Conservation (phyloP, 1,140 invertebrate species). For the Pogonomyrmex barbatus region DNA sequence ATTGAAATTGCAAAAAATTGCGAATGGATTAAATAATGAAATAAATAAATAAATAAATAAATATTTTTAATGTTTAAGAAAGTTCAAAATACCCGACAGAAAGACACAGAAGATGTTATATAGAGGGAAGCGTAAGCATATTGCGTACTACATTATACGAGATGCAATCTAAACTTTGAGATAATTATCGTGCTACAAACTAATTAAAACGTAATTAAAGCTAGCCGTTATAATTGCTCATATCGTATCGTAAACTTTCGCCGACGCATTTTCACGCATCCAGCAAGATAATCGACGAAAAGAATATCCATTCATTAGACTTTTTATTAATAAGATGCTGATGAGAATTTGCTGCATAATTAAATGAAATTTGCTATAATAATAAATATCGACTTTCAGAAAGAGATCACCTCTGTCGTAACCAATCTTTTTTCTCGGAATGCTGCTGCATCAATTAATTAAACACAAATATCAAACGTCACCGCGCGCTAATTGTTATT, state of each 20-base stretch:
- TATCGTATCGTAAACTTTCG: conserved; percentile 32
- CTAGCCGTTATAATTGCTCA: conserved; percentile 34
- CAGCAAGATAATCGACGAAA: neutral
- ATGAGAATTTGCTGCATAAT: conserved; percentile 36
- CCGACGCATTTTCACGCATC: neutral
- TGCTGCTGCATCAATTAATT: conserved; percentile 8
- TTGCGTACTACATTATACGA: neutral
- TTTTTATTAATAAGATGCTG: conserved; percentile 42
- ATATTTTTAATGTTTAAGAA: neutral
- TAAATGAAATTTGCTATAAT: conserved; percentile 55
- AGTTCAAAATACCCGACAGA: neutral
- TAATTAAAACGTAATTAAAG: conserved; percentile 59
- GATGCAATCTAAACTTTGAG: conserved; percentile 44
- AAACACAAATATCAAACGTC: conserved; percentile 26
- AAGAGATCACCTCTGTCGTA: neutral
- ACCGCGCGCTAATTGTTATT: conserved; percentile 5
- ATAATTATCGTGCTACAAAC: conserved; percentile 35
- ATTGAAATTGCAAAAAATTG: neutral
- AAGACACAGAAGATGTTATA: neutral
- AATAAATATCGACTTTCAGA: conserved; percentile 11
- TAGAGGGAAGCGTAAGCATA: neutral
- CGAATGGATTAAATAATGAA: neutral
- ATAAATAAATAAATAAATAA: neutral
- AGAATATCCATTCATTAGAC: neutral
- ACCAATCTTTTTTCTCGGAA: neutral